Conservation (phyloP, 2,888 invertebrate species). For the Erpobdella octoculata region DNA sequence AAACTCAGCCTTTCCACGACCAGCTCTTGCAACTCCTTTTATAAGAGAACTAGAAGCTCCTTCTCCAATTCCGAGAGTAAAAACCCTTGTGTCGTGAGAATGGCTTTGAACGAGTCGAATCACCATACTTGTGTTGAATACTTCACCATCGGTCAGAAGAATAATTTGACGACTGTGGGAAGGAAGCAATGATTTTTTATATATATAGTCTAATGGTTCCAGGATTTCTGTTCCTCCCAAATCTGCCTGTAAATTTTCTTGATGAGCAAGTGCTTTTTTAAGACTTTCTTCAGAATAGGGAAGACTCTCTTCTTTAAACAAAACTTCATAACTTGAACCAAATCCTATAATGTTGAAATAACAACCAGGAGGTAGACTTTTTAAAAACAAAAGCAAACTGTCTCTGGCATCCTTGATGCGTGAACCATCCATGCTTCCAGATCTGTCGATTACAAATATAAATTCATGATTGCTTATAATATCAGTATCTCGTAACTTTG, state of each 20-base stretch:
- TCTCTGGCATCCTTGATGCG: constrained; percentile 41
- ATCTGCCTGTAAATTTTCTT: constrained; percentile 42
- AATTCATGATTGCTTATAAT: constrained; percentile 27
- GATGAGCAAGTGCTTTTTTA: constrained; percentile 37
- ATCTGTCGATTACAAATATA: constrained; percentile 34
- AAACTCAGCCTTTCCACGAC: constrained; percentile 48
- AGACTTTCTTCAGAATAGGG: constrained; percentile 41
- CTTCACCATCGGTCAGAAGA: constrained; percentile 49
- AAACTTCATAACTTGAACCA: constrained; percentile 39
- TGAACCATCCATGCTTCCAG: constrained; percentile 26
- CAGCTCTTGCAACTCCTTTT: constrained; percentile 48
- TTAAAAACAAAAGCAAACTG: constrained; percentile 42
- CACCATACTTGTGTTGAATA: constrained; percentile 45
- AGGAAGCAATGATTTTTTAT: constrained; percentile 26
- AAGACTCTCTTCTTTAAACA: constrained; percentile 41
- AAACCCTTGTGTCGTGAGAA: constrained; percentile 39
- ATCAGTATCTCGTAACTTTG: constrained; percentile 17
- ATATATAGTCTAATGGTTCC: constrained; percentile 42
- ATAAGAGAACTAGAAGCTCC: constrained; percentile 42
- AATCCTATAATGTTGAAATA: constrained; percentile 43
- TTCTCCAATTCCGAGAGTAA: constrained; percentile 29
- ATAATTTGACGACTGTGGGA: constrained; percentile 23
- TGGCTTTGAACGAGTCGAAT: constrained; percentile 40
- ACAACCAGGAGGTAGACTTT: constrained; percentile 43
- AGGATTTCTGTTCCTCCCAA: constrained; percentile 48